Conservation (phyloP, 1,140 invertebrate genomes). For the Diuraphis noxia region DNA sequence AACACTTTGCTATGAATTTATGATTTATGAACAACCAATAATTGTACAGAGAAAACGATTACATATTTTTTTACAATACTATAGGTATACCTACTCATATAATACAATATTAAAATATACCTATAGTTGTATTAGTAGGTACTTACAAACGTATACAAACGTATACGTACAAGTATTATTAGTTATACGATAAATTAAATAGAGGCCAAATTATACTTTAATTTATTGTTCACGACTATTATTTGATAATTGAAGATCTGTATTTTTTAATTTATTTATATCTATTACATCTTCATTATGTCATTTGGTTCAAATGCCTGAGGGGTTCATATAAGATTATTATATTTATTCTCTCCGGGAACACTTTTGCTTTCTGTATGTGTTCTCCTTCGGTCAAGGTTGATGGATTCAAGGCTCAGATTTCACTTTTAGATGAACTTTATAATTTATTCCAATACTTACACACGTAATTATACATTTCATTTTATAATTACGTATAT, state of each 20-base stretch:
- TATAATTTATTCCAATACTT: constrained; percentile 51
- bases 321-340: constrained; percentile 34
- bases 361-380: constrained; percentile 52
- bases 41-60: background rate
- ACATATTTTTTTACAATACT: background rate
- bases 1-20: no score
- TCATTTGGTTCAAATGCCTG: constrained; percentile 44
- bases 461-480: constrained; percentile 36
- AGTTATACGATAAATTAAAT: background rate
- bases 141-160: no score
- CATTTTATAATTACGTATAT: constrained; percentile 34
- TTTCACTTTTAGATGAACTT: constrained; percentile 52
- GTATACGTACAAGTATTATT: background rate
- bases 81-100: background rate
- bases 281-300: constrained; percentile 49
- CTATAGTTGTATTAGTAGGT: no score
- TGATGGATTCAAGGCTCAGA: constrained; percentile 44
- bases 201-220: background rate
- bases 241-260: constrained; percentile 34
- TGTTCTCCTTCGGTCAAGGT: constrained; percentile 46
- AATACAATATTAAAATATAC: no score
- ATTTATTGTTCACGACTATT: background rate
- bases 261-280: constrained; percentile 28
- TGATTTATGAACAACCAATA: background rate
- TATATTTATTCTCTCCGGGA: constrained; percentile 46